These are phyloP conservation scores for Bostrychus sinensis DNA, from an alignment of 2,113 vertebrate genomes.

Conservation along the genomic window DNA sequence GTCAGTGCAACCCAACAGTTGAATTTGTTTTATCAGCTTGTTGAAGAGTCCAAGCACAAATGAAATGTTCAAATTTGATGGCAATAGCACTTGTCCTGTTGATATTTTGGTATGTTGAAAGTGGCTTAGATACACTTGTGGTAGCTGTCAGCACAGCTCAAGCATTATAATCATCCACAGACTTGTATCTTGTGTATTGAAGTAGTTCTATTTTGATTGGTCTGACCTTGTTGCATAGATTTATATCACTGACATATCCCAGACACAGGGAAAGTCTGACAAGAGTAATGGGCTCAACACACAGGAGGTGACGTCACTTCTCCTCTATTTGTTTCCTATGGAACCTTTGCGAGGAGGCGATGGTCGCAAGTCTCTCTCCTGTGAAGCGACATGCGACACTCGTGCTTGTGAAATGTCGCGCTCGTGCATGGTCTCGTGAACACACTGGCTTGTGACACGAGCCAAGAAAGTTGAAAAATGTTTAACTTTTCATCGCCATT, in stretches of 20 bases:
- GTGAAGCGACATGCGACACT: too few relatives aligned
- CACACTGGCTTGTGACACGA: too few relatives aligned
- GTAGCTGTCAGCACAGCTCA: slow-evolving; percentile 37
- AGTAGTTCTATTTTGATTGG: slow-evolving; percentile 33
- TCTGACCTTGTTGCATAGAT: slow-evolving; percentile 36
- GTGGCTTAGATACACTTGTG: slow-evolving; percentile 24
- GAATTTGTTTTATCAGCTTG: slow-evolving; percentile 25
- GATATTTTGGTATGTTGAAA: slow-evolving; percentile 34
- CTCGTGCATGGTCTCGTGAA: too few relatives aligned
- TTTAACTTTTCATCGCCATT: too few relatives aligned
- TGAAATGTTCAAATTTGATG: slow-evolving; percentile 6
- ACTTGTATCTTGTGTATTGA: slow-evolving; percentile 28
- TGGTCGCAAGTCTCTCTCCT: too few relatives aligned
- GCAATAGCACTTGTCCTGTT: slow-evolving; percentile 21
- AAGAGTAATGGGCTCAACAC: too few relatives aligned
- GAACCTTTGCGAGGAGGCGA: too few relatives aligned
- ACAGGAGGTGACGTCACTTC: too few relatives aligned
- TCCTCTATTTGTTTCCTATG: too few relatives aligned
- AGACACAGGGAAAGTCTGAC: slow-evolving; percentile 4
- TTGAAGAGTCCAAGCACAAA: not conserved
- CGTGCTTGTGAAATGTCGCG: too few relatives aligned
- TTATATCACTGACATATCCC: slow-evolving; percentile 19
- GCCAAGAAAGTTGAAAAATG: too few relatives aligned
- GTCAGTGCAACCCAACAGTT: slow-evolving; percentile 26
- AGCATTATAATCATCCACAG: slow-evolving; percentile 47